Conservation (phyloP, 2,113 vertebrate genomes). For the Hemiscyllium ocellatum region DNA sequence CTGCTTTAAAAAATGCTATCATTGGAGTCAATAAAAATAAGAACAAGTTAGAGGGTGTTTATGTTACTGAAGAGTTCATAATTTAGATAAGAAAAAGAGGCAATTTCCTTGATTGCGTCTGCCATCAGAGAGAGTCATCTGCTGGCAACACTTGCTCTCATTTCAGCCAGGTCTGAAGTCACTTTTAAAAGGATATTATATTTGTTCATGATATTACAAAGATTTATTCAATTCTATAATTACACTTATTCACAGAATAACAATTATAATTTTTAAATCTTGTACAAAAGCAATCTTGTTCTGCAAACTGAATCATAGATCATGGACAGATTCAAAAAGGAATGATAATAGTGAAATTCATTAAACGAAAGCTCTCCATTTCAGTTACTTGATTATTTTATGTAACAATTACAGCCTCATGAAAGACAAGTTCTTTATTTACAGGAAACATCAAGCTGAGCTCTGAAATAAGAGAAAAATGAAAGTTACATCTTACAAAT, state of each 20-base stretch:
- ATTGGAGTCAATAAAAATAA: background rate
- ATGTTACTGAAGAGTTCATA: background rate
- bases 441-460: conserved; percentile 14
- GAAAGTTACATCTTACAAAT: background rate
- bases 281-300: background rate
- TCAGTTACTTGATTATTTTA: background rate
- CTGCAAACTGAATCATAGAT: background rate
- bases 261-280: background rate
- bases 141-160: background rate
- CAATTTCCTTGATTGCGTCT: background rate
- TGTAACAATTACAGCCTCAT: background rate
- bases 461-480: conserved; percentile 32
- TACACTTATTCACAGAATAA: conserved; percentile 11
- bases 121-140: background rate
- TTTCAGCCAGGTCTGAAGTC: background rate
- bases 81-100: background rate
- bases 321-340: background rate
- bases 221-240: background rate
- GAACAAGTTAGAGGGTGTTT: background rate
- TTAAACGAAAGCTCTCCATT: conserved; percentile 5
- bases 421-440: conserved; percentile 24
- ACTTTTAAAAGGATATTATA: background rate
- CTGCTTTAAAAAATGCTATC: background rate
- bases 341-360: background rate
- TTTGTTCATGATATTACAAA: background rate